Percentiles rank a stretch among this genome's conserved stretches.
phyloP scores from a whole-genome alignment of 2,797 vertebrate genomes.

The Agapornis canus region DNA sequence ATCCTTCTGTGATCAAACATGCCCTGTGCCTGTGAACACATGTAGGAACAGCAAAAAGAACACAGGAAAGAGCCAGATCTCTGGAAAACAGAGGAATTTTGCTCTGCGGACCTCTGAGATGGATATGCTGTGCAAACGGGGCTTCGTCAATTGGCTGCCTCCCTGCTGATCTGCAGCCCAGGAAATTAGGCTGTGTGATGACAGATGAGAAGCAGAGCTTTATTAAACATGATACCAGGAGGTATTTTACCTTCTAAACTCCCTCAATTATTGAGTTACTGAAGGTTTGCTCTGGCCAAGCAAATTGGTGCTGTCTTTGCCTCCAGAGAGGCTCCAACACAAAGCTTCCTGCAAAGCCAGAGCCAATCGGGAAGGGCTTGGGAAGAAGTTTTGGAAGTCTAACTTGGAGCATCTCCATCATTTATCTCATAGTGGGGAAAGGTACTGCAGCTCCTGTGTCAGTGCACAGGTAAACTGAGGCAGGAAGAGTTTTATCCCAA shows the following conservation, averaged over 20 bases:
- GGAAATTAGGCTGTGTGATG: neutral
- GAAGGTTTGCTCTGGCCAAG: neutral
- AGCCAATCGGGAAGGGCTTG: neutral
- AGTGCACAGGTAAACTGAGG: neutral
- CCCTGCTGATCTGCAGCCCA: neutral
- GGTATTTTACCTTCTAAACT: neutral
- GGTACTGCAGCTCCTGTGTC: neutral
- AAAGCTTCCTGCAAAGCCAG: neutral
- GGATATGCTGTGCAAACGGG: neutral
- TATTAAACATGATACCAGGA: neutral
- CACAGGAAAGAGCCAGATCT: neutral
- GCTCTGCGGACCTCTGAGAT: rapidly evolving
- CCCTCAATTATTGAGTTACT: neutral
- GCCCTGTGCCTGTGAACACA: neutral
- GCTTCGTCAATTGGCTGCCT: neutral
- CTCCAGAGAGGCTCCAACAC: neutral
- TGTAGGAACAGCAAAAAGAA: neutral
- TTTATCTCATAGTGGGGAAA: neutral
- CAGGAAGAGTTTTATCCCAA: neutral
- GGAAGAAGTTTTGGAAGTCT: neutral
- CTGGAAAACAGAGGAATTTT: neutral
- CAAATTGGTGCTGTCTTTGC: neutral
- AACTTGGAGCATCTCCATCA: neutral
- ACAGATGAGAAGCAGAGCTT: neutral
- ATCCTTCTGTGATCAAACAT: neutral